Evolutionary conservation across 2,888 invertebrate species (phyloP), one percentile per base, ranked within the genome.

Genomic region (Ochropleura leucogaster): DNA sequence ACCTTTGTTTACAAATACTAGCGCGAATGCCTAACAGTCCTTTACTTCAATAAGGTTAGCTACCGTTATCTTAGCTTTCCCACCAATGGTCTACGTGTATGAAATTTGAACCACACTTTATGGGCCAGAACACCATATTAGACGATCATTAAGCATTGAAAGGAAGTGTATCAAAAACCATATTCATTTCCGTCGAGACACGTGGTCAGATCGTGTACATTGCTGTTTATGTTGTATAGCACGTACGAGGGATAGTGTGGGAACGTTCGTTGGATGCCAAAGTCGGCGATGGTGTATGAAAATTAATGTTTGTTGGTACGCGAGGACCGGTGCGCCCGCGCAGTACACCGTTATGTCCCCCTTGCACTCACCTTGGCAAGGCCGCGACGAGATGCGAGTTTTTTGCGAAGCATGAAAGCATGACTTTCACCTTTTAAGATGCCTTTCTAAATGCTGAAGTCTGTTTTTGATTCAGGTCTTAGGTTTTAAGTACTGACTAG

Each of bases 331-430:
- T 92, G 93, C 75, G 86, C 82, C 73, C 59, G 92, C 91, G 89
- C 90, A 87, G 89, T 84, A 89, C 90, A 94, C 96, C 96, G 96
- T 96, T 96, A 95, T 93, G 95, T 93, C 95, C 95, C 95, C 94
- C 93, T 94, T 95, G 95, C 94, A 94, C 90, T 96, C 93, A 96
- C 96, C 96, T 96, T 96, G 96, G 93, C 96, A 96, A 96, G 96
- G 96, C 96, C 96, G 95, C 93, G 82, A 76, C 85, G 92, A 93
- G 95, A 94, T 94, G 94, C 92, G 91, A 94, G 95, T 96, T 96
- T 85, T 96, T 96, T 96, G 96, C 96, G 94, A 94, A 92, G 90
- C 92, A 90, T 91, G 93, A 94, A 93, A 94, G 94, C 94, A 95
- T 94, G 95, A 96, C 96, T 96, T 96, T 96, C 96, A 95, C 96